phyloP scores from a whole-genome alignment of 1,140 invertebrate species.

The Trichoplusia ni region DNA sequence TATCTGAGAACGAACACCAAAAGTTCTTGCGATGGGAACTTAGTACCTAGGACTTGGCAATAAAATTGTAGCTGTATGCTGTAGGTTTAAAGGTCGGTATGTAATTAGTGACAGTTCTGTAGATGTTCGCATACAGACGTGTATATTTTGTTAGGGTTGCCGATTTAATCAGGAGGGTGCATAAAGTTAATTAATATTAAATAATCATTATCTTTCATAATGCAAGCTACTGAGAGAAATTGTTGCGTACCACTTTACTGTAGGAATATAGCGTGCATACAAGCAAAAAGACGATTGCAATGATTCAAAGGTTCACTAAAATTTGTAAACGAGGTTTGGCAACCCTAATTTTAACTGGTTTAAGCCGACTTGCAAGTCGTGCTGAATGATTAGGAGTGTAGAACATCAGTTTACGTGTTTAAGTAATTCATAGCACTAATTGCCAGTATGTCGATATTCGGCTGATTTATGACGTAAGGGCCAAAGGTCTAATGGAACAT shows the following conservation, averaged over 20 bases:
- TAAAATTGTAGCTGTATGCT: too few species aligned
- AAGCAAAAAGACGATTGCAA: too few species aligned
- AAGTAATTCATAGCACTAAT: slow-evolving; percentile 13
- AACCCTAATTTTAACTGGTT: not conserved
- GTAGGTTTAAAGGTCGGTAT: not conserved
- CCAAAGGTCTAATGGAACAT: slow-evolving; percentile 3
- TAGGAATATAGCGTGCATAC: too few species aligned
- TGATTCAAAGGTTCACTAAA: too few species aligned
- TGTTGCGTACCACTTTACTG: too few species aligned
- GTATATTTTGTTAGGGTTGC: not conserved
- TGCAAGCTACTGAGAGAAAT: too few species aligned
- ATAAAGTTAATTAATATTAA: not conserved
- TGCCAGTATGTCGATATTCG: slow-evolving; percentile 2
- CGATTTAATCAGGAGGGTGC: not conserved
- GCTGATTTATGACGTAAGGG: slow-evolving; percentile 8
- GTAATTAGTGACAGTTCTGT: not conserved
- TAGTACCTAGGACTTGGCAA: too few species aligned
- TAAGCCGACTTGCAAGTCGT: not conserved
- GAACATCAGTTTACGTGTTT: not conserved
- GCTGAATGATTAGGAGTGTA: not conserved
- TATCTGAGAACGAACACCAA: too few species aligned
- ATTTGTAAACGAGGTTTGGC: not conserved
- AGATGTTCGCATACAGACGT: not conserved
- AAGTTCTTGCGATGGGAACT: too few species aligned
- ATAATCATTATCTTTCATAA: too few species aligned